Conservation (phyloP, 2,888 invertebrate species). For the Rhimphoctona megacephalus region DNA sequence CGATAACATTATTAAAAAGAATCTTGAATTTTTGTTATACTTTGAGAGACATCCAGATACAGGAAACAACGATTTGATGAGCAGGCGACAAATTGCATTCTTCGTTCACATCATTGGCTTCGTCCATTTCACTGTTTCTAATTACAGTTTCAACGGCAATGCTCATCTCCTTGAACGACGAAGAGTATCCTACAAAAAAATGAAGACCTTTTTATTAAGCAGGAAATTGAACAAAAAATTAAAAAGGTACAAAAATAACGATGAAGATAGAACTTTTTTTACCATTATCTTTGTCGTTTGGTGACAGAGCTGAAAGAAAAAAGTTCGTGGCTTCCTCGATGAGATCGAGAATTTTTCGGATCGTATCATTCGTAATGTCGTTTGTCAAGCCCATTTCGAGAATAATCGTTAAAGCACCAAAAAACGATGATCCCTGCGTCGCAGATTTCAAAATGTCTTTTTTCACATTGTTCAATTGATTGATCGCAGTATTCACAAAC, state of each 20-base stretch:
- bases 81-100: conserved; percentile 86
- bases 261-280: background rate
- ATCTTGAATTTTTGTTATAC: conserved; percentile 82
- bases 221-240: background rate
- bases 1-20: background rate
- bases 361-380: conserved; percentile 59
- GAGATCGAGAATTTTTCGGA: conserved; percentile 71
- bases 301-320: conserved; percentile 78
- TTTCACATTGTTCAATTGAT: conserved; percentile 80
- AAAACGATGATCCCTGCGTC: conserved; percentile 82
- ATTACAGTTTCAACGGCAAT: conserved; percentile 89
- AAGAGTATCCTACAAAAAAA: conserved; percentile 85
- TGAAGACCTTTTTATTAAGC: background rate
- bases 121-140: conserved; percentile 78
- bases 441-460: conserved; percentile 83
- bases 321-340: conserved; percentile 76
- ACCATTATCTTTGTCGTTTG: conserved; percentile 67
- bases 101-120: conserved; percentile 83
- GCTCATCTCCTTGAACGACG: conserved; percentile 93
- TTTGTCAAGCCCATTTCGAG: conserved; percentile 72
- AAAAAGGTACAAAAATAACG: background rate
- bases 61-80: conserved; percentile 90
- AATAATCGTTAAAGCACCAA: conserved; percentile 82
- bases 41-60: conserved; percentile 93
- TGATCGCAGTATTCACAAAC: conserved; percentile 77